Evolutionary conservation across 1,140 invertebrate genomes (phyloP).

Genomic region (Drosophila grimshawi): DNA sequence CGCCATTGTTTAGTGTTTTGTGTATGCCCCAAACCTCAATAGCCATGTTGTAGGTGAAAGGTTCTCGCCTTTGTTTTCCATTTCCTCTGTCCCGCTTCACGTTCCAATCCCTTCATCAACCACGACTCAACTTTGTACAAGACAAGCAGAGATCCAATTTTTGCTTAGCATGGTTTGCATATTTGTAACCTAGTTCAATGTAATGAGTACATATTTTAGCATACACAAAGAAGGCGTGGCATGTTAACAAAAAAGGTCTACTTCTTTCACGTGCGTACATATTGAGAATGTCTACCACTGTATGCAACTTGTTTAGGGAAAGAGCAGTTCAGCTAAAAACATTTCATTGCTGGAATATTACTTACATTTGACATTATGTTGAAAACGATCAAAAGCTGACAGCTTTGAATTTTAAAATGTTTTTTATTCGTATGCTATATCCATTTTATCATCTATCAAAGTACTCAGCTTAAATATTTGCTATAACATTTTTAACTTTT

Average conservation of each 20-base stretch:
- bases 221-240: slow-evolving; percentile 41
- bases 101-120: not conserved
- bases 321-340: not conserved
- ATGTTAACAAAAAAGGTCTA: slow-evolving; percentile 23
- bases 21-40: not conserved
- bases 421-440: too few relatives aligned
- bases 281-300: slow-evolving; percentile 33
- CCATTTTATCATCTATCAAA: not conserved
- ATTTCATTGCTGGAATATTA: too few relatives aligned
- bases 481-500: too few relatives aligned
- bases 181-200: slow-evolving; percentile 58
- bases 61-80: slow-evolving; percentile 38
- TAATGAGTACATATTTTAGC: slow-evolving; percentile 56
- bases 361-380: too few relatives aligned
- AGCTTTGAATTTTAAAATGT: too few relatives aligned
- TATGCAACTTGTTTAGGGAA: slow-evolving; percentile 18
- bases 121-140: slow-evolving; percentile 13
- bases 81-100: not conserved
- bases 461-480: not conserved
- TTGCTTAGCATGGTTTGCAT: slow-evolving; percentile 72
- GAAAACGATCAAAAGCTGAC: not conserved
- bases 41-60: slow-evolving; percentile 54
- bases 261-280: slow-evolving; percentile 4
- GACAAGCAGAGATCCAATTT: slow-evolving; percentile 41
- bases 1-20: slow-evolving; percentile 60